These are phyloP conservation scores for Ptychoptera albimana DNA, from an alignment of 2,888 invertebrate genomes.

Conservation along the genomic window DNA sequence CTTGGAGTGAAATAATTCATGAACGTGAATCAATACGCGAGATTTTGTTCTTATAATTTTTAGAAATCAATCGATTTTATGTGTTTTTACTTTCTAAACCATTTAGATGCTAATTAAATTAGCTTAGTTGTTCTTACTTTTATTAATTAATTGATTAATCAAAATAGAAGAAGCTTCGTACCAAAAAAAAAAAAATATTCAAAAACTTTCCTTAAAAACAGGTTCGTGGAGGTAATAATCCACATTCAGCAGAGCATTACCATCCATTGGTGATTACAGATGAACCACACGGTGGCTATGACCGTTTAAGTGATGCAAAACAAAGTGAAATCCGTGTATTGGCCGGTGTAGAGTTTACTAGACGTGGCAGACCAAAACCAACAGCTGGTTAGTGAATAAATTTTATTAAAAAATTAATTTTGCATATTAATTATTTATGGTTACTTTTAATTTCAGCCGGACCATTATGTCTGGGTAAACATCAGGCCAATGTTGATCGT, in stretches of 20 bases:
- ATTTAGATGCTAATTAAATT: not conserved
- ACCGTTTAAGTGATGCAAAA: constrained; percentile 51
- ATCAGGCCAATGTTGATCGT: constrained; percentile 47
- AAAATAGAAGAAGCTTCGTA: too few species aligned
- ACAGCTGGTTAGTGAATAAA: constrained; percentile 39
- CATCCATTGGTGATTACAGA: constrained; percentile 83
- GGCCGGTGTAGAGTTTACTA: constrained; percentile 67
- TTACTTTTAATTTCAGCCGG: constrained; percentile 40
- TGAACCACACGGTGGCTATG: constrained; percentile 70
- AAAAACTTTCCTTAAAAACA: constrained; percentile 10
- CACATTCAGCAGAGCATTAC: constrained; percentile 68
- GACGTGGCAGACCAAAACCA: constrained; percentile 64
- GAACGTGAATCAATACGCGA: too few species aligned
- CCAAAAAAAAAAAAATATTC: too few species aligned
- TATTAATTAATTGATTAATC: not conserved
- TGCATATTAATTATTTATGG: not conserved
- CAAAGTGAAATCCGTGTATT: constrained; percentile 55
- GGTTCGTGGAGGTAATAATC: constrained; percentile 73
- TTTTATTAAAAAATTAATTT: not conserved
- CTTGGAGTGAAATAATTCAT: too few species aligned
- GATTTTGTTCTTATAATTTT: too few species aligned
- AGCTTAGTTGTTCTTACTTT: not conserved
- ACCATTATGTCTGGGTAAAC: constrained; percentile 57
- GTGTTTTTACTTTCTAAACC: too few species aligned
- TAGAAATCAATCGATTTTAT: too few species aligned